Evolutionary conservation across 2,113 vertebrate genomes (phyloP).

Genomic region (Silurus glanis): DNA sequence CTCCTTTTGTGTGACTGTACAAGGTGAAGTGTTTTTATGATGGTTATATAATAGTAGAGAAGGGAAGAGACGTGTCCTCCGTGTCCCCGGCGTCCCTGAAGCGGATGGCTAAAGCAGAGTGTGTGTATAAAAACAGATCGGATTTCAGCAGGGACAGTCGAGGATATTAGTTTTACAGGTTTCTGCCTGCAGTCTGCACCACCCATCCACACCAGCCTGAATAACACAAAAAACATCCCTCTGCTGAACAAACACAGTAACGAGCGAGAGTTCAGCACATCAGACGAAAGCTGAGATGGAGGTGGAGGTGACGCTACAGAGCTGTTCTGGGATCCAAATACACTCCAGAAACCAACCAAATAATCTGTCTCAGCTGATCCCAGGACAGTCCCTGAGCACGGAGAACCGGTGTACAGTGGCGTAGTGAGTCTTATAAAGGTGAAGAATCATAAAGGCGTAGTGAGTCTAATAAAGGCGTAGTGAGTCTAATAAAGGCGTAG

Average conservation of each 20-base stretch:
- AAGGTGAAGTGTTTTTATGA: constrained; percentile 45
- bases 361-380: neutral
- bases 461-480: neutral
- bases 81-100: constrained; percentile 38
- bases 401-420: neutral
- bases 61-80: constrained; percentile 39
- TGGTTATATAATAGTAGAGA: constrained; percentile 48
- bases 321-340: neutral
- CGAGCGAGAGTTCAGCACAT: neutral
- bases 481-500: too few relatives aligned
- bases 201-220: constrained; percentile 24
- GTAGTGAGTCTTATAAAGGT: neutral
- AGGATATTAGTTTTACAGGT: constrained; percentile 50
- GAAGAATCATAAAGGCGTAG: too few relatives aligned
- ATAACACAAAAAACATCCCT: constrained; percentile 10
- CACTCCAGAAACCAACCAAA: constrained; percentile 5
- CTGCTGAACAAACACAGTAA: neutral
- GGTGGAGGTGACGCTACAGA: neutral
- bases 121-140: constrained; percentile 44
- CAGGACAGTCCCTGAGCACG: neutral
- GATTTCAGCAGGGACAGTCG: constrained; percentile 45
- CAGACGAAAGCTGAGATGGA: neutral
- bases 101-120: constrained; percentile 50
- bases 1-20: constrained; percentile 4
- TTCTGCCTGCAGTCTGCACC: constrained; percentile 8